These are phyloP conservation scores for Actinostola sp. DNA, from an alignment of 92 coral and sea anemone species.

Conservation along the genomic window DNA sequence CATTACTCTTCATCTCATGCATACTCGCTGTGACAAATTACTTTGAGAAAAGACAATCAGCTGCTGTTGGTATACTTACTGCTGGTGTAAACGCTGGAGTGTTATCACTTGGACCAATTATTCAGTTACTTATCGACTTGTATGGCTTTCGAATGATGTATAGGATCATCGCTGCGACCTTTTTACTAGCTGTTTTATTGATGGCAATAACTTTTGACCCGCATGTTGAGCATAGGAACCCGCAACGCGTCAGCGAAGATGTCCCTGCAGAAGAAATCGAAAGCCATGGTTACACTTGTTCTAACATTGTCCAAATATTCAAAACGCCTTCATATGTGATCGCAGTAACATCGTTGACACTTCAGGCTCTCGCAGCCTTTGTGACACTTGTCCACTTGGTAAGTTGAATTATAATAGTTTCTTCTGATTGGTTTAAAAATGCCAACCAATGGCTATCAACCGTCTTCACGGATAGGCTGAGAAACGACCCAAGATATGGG, in stretches of 20 bases:
- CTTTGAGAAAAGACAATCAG: slow-evolving; percentile 46
- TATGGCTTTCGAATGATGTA: slow-evolving; percentile 47
- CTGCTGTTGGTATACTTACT: slow-evolving; percentile 41
- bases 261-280: neutral
- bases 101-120: slow-evolving; percentile 43
- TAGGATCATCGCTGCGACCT: slow-evolving; percentile 34
- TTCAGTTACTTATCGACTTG: slow-evolving; percentile 41
- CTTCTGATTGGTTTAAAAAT: too few species aligned
- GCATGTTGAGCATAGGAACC: neutral
- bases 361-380: slow-evolving; percentile 4
- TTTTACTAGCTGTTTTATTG: neutral
- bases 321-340: slow-evolving; percentile 13
- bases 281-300: neutral
- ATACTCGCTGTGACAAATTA: slow-evolving; percentile 29
- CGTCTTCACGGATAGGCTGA: too few species aligned
- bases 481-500: too few species aligned
- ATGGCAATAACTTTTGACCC: slow-evolving; percentile 6
- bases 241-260: neutral
- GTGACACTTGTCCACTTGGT: slow-evolving; percentile 16
- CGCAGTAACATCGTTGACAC: neutral
- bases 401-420: neutral
- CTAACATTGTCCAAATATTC: neutral
- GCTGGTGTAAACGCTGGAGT: slow-evolving; percentile 47
- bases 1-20: neutral
- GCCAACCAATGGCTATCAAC: too few species aligned